Evolutionary conservation across 2,797 vertebrate species (phyloP).

Genomic region (Cercopithecus hamlyni): DNA sequence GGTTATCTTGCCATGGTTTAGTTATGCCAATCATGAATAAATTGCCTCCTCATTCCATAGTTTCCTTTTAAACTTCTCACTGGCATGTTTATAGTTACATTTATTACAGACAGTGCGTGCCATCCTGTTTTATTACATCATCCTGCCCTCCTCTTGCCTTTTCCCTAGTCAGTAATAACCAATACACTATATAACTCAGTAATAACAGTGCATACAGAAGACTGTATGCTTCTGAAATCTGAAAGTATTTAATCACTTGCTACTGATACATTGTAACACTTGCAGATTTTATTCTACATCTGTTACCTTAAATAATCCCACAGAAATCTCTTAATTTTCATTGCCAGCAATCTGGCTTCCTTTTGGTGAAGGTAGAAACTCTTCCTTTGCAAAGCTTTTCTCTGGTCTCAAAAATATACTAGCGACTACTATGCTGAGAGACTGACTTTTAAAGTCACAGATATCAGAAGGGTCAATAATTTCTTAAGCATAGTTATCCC

Average conservation of each 20-base stretch:
- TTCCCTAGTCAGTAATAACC: slow-evolving; percentile 45
- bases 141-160: slow-evolving; percentile 9
- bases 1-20: not conserved
- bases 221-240: slow-evolving; percentile 32
- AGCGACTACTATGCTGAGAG: not conserved
- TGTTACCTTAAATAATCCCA: slow-evolving; percentile 55
- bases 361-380: slow-evolving; percentile 17
- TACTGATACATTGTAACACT: slow-evolving; percentile 28
- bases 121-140: not conserved
- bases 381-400: slow-evolving; percentile 10
- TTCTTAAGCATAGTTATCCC: not conserved
- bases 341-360: slow-evolving; percentile 31
- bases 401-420: not conserved
- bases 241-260: slow-evolving; percentile 59
- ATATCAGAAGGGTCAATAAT: not conserved
- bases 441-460: not conserved
- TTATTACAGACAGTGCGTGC: not conserved
- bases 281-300: slow-evolving; percentile 50
- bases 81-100: not conserved
- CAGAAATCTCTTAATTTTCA: slow-evolving; percentile 63
- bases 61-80: slow-evolving; percentile 54
- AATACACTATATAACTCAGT: not conserved
- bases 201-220: not conserved
- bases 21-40: slow-evolving; percentile 31
- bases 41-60: slow-evolving; percentile 29